A percentile compares a stretch with the other conserved stretches of the same genome.
Evolutionary conservation across 2,797 vertebrate genomes (phyloP).

Genomic region (Etheostoma nigrum): DNA sequence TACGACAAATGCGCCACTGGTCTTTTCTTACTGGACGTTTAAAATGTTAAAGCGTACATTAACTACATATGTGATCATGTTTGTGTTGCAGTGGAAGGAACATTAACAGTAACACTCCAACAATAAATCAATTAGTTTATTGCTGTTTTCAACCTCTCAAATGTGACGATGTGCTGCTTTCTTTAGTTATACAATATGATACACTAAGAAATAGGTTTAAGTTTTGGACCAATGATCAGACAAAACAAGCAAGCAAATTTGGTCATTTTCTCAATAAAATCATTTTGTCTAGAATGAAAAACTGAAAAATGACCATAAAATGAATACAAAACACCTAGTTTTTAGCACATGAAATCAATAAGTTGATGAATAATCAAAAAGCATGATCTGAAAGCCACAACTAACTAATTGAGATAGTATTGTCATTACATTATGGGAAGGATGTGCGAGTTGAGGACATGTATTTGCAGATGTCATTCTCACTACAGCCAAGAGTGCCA

Average conservation of each 20-base stretch:
- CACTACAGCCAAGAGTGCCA: not conserved
- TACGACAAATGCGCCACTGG: not conserved
- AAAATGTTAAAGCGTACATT: not conserved
- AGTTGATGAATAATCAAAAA: not conserved
- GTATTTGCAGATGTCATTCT: not conserved
- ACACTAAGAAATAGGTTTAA: not conserved
- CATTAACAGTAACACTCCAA: not conserved
- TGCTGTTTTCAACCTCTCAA: not conserved
- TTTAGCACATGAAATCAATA: not conserved
- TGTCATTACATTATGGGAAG: not conserved
- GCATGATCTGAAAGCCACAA: constrained; percentile 1
- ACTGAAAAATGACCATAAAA: not conserved
- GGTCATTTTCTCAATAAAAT: too few relatives aligned
- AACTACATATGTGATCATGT: not conserved
- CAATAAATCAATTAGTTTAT: not conserved
- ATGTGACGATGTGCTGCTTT: not conserved
- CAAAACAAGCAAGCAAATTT: not conserved
- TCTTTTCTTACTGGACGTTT: not conserved
- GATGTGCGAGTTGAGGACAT: not conserved
- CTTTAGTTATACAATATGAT: not conserved
- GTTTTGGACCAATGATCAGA: not conserved
- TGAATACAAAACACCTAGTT: not conserved
- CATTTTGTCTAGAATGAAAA: too few relatives aligned
- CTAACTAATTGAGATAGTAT: not conserved
- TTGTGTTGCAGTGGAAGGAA: not conserved